phyloP scores from a whole-genome alignment of 2,888 invertebrate species.

The Orthosia gothica region DNA sequence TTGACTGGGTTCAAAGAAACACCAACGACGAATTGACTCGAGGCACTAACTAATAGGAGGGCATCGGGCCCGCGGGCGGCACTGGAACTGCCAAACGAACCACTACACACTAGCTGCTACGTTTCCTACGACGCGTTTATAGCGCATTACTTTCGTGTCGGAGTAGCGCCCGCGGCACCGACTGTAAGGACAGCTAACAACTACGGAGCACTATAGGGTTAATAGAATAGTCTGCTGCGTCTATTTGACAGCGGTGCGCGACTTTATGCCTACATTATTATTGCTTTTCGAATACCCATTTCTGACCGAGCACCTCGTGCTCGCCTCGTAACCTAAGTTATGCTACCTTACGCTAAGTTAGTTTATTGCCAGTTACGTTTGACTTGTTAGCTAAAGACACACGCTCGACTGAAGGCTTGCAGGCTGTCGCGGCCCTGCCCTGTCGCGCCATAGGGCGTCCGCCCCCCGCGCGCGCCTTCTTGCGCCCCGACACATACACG shows the following conservation, averaged over 20 bases:
- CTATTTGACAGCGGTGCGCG: constrained; percentile 87
- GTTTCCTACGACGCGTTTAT: constrained; percentile 49
- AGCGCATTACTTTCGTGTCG: constrained; percentile 29
- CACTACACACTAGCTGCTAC: constrained; percentile 67
- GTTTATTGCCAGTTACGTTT: constrained; percentile 89
- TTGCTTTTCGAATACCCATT: constrained; percentile 92
- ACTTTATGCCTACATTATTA: constrained; percentile 90
- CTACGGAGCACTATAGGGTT: constrained; percentile 81
- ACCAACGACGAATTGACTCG: constrained; percentile 86
- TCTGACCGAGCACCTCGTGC: constrained; percentile 89
- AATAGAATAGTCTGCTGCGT: constrained; percentile 79
- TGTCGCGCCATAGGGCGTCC: constrained; percentile 73
- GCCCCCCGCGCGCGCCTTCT: constrained; percentile 70
- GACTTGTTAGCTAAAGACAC: constrained; percentile 83
- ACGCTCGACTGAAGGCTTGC: constrained; percentile 88
- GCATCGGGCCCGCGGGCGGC: constrained; percentile 66
- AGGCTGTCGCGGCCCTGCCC: constrained; percentile 81
- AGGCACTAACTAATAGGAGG: constrained; percentile 83
- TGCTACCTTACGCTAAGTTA: constrained; percentile 85
- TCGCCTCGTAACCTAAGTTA: constrained; percentile 81
- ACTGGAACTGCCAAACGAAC: constrained; percentile 36
- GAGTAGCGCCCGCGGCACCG: constrained; percentile 45
- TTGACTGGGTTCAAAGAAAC: constrained; percentile 88
- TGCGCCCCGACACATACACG: constrained; percentile 31
- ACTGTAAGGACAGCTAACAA: constrained; percentile 50